Percentiles rank a stretch among this genome's conserved stretches.
Evolutionary conservation across 2,113 vertebrate species (phyloP).

Genomic region (Spizaetus ornatus): DNA sequence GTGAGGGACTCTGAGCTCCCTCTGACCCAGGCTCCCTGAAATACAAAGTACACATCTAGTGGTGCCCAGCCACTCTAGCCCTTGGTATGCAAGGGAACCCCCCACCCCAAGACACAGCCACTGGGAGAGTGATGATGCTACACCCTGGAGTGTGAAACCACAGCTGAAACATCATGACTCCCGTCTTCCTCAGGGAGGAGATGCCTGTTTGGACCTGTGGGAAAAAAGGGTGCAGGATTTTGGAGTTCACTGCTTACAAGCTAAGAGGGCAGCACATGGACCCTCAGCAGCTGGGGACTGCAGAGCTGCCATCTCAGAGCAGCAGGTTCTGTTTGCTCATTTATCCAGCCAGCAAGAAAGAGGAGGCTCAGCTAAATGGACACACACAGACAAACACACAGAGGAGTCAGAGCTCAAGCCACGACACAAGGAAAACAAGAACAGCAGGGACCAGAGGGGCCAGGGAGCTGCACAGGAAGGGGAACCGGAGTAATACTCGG

Average conservation of each 20-base stretch:
- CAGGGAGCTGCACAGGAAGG: not conserved
- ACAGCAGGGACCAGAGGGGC: not conserved
- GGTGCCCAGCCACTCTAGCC: not conserved
- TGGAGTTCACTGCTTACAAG: not conserved
- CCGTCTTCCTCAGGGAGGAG: not conserved
- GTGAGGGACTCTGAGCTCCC: not conserved
- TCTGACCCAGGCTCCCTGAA: not conserved
- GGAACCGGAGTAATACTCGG: not conserved
- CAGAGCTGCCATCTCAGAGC: not conserved
- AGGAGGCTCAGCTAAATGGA: not conserved
- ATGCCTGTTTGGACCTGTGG: not conserved
- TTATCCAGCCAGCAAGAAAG: conserved; percentile 20
- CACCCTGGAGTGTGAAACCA: not conserved
- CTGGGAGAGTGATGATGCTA: not conserved
- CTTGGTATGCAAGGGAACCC: not conserved
- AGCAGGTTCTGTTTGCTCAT: not conserved
- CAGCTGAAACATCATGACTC: not conserved
- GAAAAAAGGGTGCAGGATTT: not conserved
- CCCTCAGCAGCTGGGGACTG: not conserved
- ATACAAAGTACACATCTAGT: not conserved
- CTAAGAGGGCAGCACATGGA: not conserved
- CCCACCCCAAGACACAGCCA: not conserved
- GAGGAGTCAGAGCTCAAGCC: conserved; percentile 31
- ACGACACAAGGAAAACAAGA: conserved; percentile 31
- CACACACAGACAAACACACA: not conserved